phyloP scores from a whole-genome alignment of 2,113 vertebrate species.

The Triplophysa rosa region DNA sequence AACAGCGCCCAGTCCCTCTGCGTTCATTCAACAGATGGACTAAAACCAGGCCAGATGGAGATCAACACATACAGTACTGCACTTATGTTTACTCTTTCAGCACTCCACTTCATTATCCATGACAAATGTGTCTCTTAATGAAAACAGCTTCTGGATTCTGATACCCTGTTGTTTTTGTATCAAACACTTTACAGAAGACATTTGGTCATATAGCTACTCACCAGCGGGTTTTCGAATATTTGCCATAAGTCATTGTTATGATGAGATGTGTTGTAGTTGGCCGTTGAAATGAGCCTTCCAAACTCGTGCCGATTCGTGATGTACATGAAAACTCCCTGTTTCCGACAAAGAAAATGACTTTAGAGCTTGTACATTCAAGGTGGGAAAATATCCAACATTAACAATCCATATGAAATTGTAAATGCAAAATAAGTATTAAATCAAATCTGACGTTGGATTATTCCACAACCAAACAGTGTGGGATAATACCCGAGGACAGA shows the following conservation, averaged over 20 bases:
- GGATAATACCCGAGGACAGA: conserved; percentile 50
- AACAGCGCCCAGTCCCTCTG: background rate
- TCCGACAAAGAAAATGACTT: conserved; percentile 65
- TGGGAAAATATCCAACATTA: conserved; percentile 30
- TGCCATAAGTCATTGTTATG: conserved; percentile 97
- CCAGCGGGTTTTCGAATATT: conserved; percentile 98
- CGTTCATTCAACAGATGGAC: background rate
- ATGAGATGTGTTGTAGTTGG: conserved; percentile 94
- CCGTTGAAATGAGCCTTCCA: conserved; percentile 92
- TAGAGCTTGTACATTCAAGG: conserved; percentile 47
- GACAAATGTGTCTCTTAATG: background rate
- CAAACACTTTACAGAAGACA: conserved; percentile 29
- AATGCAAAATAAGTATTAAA: background rate
- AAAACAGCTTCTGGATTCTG: background rate
- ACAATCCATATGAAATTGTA: conserved; percentile 19
- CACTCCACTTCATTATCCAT: conserved; percentile 1
- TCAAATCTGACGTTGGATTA: background rate
- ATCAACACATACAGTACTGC: background rate
- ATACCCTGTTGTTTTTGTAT: background rate
- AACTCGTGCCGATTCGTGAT: conserved; percentile 95
- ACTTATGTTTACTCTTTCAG: background rate
- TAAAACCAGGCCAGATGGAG: background rate
- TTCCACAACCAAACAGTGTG: conserved; percentile 23
- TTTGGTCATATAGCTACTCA: conserved; percentile 70
- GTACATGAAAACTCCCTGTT: conserved; percentile 96